Evolutionary conservation across 2,888 invertebrate species (phyloP), one percentile per base, ranked within the genome.

Genomic region (Eupithecia subfuscata): DNA sequence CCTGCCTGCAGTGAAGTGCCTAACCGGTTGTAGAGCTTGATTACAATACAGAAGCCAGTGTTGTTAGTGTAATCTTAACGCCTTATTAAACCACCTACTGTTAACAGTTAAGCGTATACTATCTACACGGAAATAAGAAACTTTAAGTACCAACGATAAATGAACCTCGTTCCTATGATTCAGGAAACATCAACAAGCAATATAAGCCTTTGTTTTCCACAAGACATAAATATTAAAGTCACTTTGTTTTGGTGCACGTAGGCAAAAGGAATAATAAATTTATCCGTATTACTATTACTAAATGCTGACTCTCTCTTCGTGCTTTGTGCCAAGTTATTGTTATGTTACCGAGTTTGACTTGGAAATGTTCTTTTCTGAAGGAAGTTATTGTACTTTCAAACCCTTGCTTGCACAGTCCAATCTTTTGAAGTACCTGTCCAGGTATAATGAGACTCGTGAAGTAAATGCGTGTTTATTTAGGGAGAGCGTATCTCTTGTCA

Each of bases 271-370:
- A 73, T 76, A 72, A 70, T 73, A 74, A 74, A 74, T 71, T 65
- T 64, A 52, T 63, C 69, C 71, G 30, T 73, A 25, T n/a, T 69
- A 65, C 69, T 73, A 25, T n/a, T 69, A 65, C 69, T 52, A 40
- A 71, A 65, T 22, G 71, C 71, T 65, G 76, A 87, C 90, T 91
- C 89, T 92, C 90, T 88, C 89, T 88, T 86, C 82, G 83, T 86
- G 87, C 89, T 86, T 84, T 45, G 64, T 71, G 74, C 83, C 84
- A 82, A 83, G 75, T 84, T 82, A 91, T 91, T 92, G 91, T 91
- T 89, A 11, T 18, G 34, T 9, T 64, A 64, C 87, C 82, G 77
- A 82, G 82, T 86, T 73, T 71, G 60, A 72, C 45, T 71, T 60
- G 12, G 60, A 25, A 60, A 60, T 56, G 11, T 56, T 22, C 12